Evolutionary conservation across 1,140 invertebrate genomes (phyloP), one percentile per base, ranked within the genome.

Genomic region (Notospermus geniculatus): DNA sequence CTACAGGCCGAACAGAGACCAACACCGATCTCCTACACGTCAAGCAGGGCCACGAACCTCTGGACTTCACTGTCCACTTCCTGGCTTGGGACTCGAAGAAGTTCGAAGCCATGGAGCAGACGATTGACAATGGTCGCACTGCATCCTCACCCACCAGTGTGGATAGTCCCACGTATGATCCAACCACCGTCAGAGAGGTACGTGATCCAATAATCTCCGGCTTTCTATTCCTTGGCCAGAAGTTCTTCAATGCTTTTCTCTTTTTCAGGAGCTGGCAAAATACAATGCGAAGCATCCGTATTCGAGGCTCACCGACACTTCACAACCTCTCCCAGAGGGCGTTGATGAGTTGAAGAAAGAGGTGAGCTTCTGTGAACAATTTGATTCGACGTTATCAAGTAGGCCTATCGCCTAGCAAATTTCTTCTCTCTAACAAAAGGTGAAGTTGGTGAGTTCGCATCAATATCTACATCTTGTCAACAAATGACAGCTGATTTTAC

Each of bases 21-120:
- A 71, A 67, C 29, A 93, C 89, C 0, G 86, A 89, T 0, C 87
- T 94, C 66, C 83, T 91, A 9, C 83, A 89, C 17, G 83, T 94
- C n/a, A 88, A 86, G 70, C 91, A 95, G 82, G 88, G 90, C 5
- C 83, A 86, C 32, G 93, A 96, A 77, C 91, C 92, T 2, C 88
- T 90, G 27, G 90, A 88, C 46, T 95, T 95, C 74, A 92, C 89
- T 39, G 92, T 92, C 62, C 89, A 92, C 74, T 95, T 95, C 71
- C 88, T 89, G 17, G 86, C 84, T 45, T 95, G 92, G 92, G 88
- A 92, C 75, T 82, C 86, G 50, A 85, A 87, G 65, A 81, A 88
- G 53, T 89, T 36, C 15, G 32, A 4, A 36, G 32, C 32, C 4
- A 36, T 36, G 32, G 32, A 36, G 15, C 32, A 36, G 15, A 36